Evolutionary conservation across 2,797 vertebrate genomes (phyloP).

Genomic region (Gymnodraco acuticeps): DNA sequence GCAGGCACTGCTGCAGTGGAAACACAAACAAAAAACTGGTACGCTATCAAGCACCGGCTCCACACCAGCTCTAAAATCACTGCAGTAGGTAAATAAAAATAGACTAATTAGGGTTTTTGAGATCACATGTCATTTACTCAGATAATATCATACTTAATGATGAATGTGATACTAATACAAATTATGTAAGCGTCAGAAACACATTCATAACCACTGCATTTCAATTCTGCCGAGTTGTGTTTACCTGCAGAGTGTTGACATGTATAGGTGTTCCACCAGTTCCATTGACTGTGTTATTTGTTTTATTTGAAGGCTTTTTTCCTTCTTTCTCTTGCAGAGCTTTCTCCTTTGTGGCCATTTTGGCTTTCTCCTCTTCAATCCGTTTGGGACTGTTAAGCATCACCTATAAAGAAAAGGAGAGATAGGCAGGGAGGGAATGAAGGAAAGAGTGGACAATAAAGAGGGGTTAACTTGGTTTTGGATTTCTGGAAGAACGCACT

Average conservation of each 20-base stretch:
- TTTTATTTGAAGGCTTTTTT: conserved; percentile 89
- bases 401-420: conserved; percentile 77
- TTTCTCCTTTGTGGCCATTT: conserved; percentile 92
- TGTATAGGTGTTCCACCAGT: conserved; percentile 95
- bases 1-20: too few species aligned
- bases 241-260: conserved; percentile 95
- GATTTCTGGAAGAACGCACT: too few species aligned
- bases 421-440: background rate
- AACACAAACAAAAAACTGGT: too few species aligned
- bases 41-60: too few species aligned
- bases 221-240: background rate
- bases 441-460: background rate
- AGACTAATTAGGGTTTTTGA: background rate
- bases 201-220: background rate
- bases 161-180: background rate
- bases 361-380: conserved; percentile 93
- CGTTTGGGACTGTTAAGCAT: conserved; percentile 94
- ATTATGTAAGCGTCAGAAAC: background rate
- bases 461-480: too few species aligned
- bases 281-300: conserved; percentile 92
- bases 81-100: background rate
- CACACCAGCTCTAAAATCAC: too few species aligned
- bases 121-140: background rate
- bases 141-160: background rate
- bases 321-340: conserved; percentile 82